A percentile compares a stretch with the other conserved stretches of the same genome.
These are phyloP conservation scores for Palythoa heliodiscus DNA, from an alignment of 92 coral and sea anemone genomes.

Conservation along the genomic window DNA sequence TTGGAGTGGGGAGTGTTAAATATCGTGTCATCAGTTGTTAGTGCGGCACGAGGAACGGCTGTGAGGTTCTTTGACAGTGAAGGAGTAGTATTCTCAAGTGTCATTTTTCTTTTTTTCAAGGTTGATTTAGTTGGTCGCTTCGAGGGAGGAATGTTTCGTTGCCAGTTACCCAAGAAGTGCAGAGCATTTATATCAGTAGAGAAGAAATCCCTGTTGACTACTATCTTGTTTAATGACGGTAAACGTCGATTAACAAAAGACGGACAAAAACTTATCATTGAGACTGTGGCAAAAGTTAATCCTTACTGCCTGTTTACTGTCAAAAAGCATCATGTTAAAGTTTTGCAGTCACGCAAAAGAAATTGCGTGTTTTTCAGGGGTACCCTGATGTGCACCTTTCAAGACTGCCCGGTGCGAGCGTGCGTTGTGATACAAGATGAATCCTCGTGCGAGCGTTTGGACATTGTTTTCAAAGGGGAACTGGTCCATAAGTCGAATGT, in stretches of 20 bases:
- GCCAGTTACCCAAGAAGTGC: constrained; percentile 8
- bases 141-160: constrained; percentile 17
- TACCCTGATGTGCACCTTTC: background rate
- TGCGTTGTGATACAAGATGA: background rate
- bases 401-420: constrained; percentile 22
- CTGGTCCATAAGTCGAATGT: constrained; percentile 18
- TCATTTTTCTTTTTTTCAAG: background rate
- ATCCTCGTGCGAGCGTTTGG: background rate
- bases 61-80: too few species aligned
- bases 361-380: constrained; percentile 27
- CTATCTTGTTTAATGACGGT: background rate
- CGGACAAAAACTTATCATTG: background rate
- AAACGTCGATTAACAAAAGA: constrained; percentile 1
- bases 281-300: constrained; percentile 4
- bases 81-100: background rate
- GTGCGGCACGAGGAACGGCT: too few species aligned
- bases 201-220: background rate
- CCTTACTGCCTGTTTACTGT: constrained; percentile 15
- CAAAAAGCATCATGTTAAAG: constrained; percentile 6
- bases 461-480: constrained; percentile 28
- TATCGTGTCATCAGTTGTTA: too few species aligned
- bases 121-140: background rate
- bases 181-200: background rate
- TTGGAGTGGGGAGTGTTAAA: too few species aligned
- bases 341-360: background rate